These are phyloP conservation scores for Drosophila cognata DNA, from an alignment of 2,888 invertebrate species.

Conservation along the genomic window DNA sequence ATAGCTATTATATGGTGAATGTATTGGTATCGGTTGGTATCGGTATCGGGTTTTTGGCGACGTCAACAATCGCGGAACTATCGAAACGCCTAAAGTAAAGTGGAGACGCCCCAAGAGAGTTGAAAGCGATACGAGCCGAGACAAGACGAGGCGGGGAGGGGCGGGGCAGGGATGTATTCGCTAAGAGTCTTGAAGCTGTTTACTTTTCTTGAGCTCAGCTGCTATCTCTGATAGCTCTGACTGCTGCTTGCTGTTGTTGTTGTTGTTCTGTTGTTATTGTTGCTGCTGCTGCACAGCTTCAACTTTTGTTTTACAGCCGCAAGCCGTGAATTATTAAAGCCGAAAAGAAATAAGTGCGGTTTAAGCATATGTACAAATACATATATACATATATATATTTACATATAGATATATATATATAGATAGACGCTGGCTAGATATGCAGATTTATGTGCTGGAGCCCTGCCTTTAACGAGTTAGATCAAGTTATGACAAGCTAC, in stretches of 20 bases:
- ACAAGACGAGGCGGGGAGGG: neutral
- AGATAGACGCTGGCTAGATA: conserved; percentile 30
- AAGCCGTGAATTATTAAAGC: conserved; percentile 57
- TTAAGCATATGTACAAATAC: conserved; percentile 1
- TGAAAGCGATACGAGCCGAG: neutral
- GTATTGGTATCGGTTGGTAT: conserved; percentile 30
- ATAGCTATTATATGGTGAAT: conserved; percentile 5
- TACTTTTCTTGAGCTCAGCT: conserved; percentile 72
- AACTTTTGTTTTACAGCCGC: conserved; percentile 54
- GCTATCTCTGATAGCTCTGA: conserved; percentile 42
- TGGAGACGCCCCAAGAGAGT: conserved; percentile 10
- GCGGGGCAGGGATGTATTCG: conserved; percentile 6
- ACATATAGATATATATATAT: conserved; percentile 8
- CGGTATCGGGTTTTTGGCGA: conserved; percentile 25
- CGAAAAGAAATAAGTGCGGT: conserved; percentile 5
- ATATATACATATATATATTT: conserved; percentile 5
- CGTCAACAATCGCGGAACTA: conserved; percentile 55
- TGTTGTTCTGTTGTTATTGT: conserved; percentile 15
- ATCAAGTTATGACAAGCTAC: conserved; percentile 60
- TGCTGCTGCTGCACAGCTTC: conserved; percentile 50
- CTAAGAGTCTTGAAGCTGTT: conserved; percentile 49
- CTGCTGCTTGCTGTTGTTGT: neutral
- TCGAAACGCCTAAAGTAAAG: conserved; percentile 18
- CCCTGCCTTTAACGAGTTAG: conserved; percentile 50
- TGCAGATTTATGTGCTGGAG: conserved; percentile 51